Percentiles rank a stretch among this genome's conserved stretches.
phyloP scores from a whole-genome alignment of 2,797 vertebrate species.

The Rhabdophis nuchalis region DNA sequence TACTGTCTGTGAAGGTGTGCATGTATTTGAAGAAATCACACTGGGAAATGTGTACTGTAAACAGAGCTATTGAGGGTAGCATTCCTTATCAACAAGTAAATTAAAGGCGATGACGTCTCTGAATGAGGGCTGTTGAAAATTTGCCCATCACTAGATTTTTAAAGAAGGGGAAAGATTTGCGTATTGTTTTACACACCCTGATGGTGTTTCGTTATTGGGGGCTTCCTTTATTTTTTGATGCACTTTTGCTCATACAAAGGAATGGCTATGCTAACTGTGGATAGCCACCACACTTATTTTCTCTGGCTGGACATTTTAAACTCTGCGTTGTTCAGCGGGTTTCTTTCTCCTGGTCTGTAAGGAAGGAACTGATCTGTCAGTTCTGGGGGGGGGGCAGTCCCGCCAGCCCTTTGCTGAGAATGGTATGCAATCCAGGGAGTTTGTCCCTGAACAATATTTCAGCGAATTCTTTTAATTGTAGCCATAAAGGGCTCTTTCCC shows the following conservation, averaged over 20 bases:
- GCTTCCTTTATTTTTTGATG: conserved; percentile 35
- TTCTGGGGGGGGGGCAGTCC: conserved; percentile 51
- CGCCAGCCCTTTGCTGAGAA: conserved; percentile 22
- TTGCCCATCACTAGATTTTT: not conserved
- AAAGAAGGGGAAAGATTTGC: conserved; percentile 11
- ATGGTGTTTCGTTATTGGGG: not conserved
- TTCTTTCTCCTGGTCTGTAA: conserved; percentile 61
- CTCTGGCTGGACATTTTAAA: conserved; percentile 43
- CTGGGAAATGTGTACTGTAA: not conserved
- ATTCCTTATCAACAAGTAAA: not conserved
- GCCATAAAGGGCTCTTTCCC: conserved; percentile 55
- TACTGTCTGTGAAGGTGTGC: no score
- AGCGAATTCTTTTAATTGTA: conserved; percentile 15
- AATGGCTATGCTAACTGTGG: conserved; percentile 57
- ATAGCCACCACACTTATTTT: conserved; percentile 60
- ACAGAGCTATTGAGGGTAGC: not conserved
- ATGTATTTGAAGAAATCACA: not conserved
- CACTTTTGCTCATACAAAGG: conserved; percentile 58
- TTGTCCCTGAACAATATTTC: conserved; percentile 31
- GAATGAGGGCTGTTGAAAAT: not conserved
- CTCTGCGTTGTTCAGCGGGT: conserved; percentile 55
- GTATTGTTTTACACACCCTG: not conserved
- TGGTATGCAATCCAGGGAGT: conserved; percentile 33
- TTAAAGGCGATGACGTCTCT: not conserved
- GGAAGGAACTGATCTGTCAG: conserved; percentile 59